Conservation (phyloP, 92 coral and sea anemone genomes). For the Epizoanthus stellaris region DNA sequence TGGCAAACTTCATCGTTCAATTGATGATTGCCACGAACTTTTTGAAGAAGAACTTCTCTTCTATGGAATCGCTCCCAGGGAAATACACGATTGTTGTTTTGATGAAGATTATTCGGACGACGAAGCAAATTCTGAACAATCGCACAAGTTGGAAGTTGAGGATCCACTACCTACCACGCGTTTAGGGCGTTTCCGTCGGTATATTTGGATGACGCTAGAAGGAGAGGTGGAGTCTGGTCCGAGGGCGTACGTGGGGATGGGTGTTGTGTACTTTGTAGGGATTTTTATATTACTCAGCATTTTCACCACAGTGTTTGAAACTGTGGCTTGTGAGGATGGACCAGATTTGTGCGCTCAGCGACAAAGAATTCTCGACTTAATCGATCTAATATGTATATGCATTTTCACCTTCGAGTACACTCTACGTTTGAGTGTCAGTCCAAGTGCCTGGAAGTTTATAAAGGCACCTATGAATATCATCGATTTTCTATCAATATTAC, state of each 20-base stretch:
- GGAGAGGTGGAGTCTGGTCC: slow-evolving; percentile 81
- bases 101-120: slow-evolving; percentile 82
- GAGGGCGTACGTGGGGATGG: slow-evolving; percentile 74
- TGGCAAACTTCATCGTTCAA: slow-evolving; percentile 93
- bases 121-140: slow-evolving; percentile 65
- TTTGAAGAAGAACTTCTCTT: slow-evolving; percentile 88
- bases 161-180: slow-evolving; percentile 14
- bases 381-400: slow-evolving; percentile 83
- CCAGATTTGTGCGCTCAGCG: slow-evolving; percentile 68
- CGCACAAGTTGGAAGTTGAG: slow-evolving; percentile 47
- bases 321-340: slow-evolving; percentile 81
- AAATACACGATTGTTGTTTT: slow-evolving; percentile 93
- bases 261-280: slow-evolving; percentile 80
- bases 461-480: slow-evolving; percentile 87
- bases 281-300: slow-evolving; percentile 91
- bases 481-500: slow-evolving; percentile 88
- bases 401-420: slow-evolving; percentile 86
- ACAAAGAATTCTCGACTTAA: slow-evolving; percentile 69
- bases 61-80: slow-evolving; percentile 84
- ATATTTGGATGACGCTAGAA: slow-evolving; percentile 80
- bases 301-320: slow-evolving; percentile 91
- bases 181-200: slow-evolving; percentile 63
- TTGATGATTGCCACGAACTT: slow-evolving; percentile 86
- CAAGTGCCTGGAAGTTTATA: slow-evolving; percentile 63
- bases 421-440: slow-evolving; percentile 75